These are phyloP conservation scores for Otocyon megalotis DNA, from an alignment of 2,113 vertebrate genomes.

Conservation along the genomic window DNA sequence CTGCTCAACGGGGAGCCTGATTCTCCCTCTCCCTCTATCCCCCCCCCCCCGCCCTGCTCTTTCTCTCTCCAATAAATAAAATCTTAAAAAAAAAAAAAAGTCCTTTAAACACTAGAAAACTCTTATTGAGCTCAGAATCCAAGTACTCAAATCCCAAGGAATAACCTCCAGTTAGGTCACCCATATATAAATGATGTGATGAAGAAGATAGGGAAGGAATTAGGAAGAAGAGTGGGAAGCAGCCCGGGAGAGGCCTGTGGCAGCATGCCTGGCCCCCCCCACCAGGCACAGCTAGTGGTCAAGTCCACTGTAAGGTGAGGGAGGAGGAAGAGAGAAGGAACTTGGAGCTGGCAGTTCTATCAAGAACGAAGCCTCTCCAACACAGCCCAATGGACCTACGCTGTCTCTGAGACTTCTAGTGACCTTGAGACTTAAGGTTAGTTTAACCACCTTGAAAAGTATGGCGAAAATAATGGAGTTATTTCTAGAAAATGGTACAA, in stretches of 20 bases:
- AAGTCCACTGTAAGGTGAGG: too few relatives aligned
- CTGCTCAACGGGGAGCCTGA: too few relatives aligned
- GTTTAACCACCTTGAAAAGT: slow-evolving; percentile 27
- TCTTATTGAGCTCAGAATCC: not conserved
- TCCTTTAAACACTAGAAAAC: not conserved
- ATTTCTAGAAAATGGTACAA: slow-evolving; percentile 17
- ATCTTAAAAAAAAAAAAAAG: not conserved
- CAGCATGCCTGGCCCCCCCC: not conserved
- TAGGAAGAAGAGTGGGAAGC: not conserved
- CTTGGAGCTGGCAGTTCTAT: not conserved
- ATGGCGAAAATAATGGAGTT: not conserved
- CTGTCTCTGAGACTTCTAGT: not conserved
- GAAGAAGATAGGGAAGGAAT: not conserved
- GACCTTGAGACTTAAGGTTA: not conserved
- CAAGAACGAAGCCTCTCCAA: not conserved
- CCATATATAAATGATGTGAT: not conserved
- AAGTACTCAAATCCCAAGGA: not conserved
- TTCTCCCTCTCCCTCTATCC: too few relatives aligned
- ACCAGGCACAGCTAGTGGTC: not conserved
- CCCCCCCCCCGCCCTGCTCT: too few relatives aligned
- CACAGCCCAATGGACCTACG: not conserved
- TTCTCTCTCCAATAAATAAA: too few relatives aligned
- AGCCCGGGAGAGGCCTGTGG: not conserved
- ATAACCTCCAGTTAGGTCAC: not conserved
- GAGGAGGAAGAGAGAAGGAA: not conserved